These are phyloP conservation scores for Hylyphantes graminicola DNA, from an alignment of 1,140 invertebrate genomes.

Conservation along the genomic window DNA sequence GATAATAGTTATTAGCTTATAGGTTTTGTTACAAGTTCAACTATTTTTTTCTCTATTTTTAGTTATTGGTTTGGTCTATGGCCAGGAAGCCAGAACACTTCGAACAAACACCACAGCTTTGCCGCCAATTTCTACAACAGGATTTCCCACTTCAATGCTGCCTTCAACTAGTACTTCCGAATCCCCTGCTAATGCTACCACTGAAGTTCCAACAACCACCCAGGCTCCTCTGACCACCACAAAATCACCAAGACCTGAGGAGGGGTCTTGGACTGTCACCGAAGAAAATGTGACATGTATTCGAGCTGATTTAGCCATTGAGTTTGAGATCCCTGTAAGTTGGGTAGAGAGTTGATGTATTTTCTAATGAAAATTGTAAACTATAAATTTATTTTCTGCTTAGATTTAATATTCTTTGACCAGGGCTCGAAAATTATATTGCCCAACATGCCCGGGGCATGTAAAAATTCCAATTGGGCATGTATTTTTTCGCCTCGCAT, in stretches of 20 bases:
- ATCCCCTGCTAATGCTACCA: neutral
- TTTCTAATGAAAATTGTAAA: too few relatives aligned
- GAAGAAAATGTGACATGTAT: constrained; percentile 49
- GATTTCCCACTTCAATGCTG: neutral
- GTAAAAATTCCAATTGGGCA: too few relatives aligned
- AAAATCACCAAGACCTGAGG: neutral
- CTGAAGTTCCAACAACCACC: constrained; percentile 24
- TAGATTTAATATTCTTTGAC: too few relatives aligned
- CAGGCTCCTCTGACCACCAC: neutral
- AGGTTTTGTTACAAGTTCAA: neutral
- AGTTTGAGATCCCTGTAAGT: constrained; percentile 11
- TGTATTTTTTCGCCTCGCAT: too few relatives aligned
- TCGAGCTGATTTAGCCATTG: constrained; percentile 22
- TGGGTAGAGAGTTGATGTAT: too few relatives aligned
- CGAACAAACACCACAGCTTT: neutral
- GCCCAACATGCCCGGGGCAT: too few relatives aligned
- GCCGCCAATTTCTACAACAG: neutral
- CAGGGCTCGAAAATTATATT: too few relatives aligned
- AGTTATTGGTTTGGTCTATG: neutral
- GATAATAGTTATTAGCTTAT: neutral
- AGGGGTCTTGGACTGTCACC: constrained; percentile 25
- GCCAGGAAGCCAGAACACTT: neutral
- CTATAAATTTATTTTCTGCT: too few relatives aligned
- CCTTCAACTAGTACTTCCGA: neutral
- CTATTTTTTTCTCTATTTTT: neutral